A percentile compares a stretch with the other conserved stretches of the same genome.
These are phyloP conservation scores for Passer domesticus DNA, from an alignment of 2,113 vertebrate species.

Conservation along the genomic window DNA sequence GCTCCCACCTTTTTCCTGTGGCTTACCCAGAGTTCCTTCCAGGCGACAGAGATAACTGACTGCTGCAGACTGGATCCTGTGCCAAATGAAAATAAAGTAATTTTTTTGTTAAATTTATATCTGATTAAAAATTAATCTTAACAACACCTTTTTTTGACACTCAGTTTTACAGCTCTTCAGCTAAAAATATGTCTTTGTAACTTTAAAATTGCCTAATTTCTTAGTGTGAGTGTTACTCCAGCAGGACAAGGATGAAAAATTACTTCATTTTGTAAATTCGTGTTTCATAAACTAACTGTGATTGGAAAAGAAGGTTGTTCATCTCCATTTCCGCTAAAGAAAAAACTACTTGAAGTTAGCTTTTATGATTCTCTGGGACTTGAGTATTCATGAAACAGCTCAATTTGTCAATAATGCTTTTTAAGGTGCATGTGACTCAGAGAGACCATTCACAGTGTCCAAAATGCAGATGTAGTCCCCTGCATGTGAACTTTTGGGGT, in stretches of 20 bases:
- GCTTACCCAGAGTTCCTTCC: conserved; percentile 93
- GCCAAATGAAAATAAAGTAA: conserved; percentile 69
- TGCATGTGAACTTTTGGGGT: not conserved
- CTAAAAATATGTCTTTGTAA: not conserved
- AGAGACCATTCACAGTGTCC: not conserved
- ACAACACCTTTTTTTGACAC: not conserved
- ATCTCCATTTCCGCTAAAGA: not conserved
- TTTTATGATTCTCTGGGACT: not conserved
- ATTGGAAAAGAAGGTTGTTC: not conserved
- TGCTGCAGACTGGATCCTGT: conserved; percentile 41
- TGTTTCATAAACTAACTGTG: not conserved
- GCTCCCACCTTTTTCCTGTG: conserved; percentile 97
- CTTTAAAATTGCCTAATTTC: not conserved
- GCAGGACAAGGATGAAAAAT: not conserved
- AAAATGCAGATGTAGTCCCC: not conserved
- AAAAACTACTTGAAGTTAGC: not conserved
- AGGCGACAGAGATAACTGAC: conserved; percentile 86
- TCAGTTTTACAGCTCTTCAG: not conserved
- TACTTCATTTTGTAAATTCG: not conserved
- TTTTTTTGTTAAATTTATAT: conserved; percentile 47
- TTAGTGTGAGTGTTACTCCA: not conserved
- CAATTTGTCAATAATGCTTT: not conserved
- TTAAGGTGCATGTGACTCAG: not conserved
- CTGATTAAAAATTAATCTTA: conserved; percentile 53
- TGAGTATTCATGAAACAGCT: not conserved